Conservation (phyloP, 1,140 invertebrate species). For the Akabosia matsudoensis region DNA sequence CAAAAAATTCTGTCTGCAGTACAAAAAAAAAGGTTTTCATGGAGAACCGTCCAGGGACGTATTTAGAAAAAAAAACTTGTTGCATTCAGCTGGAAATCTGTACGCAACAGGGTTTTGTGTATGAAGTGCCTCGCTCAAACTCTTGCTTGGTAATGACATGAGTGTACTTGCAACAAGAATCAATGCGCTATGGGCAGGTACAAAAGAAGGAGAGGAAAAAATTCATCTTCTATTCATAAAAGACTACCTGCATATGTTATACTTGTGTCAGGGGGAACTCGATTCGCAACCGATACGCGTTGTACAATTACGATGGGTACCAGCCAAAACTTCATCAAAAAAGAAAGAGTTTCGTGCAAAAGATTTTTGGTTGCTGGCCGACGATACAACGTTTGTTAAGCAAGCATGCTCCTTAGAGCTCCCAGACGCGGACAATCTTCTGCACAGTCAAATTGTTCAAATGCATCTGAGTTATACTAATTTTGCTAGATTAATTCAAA, state of each 20-base stretch:
- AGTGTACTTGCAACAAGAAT: constrained; percentile 13
- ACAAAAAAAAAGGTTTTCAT: too few relatives aligned
- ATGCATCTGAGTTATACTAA: too few relatives aligned
- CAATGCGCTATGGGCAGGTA: constrained; percentile 15
- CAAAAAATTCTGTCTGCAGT: background rate
- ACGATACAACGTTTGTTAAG: too few relatives aligned
- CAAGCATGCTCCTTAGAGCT: too few relatives aligned
- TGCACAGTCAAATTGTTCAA: too few relatives aligned
- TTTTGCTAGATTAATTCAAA: too few relatives aligned
- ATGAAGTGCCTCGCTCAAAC: constrained; percentile 19
- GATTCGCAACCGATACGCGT: background rate
- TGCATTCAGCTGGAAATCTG: background rate
- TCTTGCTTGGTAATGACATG: constrained; percentile 21
- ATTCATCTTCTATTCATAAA: background rate
- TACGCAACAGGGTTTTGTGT: constrained; percentile 7
- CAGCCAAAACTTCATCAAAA: background rate
- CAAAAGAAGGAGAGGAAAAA: background rate
- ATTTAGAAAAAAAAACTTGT: too few relatives aligned
- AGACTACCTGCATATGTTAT: constrained; percentile 4
- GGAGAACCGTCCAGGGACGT: too few relatives aligned
- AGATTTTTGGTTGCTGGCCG: too few relatives aligned
- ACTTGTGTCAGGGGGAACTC: constrained; percentile 17
- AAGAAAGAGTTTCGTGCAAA: background rate
- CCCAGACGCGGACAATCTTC: too few relatives aligned
- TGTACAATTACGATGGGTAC: background rate